Conservation (phyloP, 2,113 vertebrate species). For the Salvelinus namaycush region DNA sequence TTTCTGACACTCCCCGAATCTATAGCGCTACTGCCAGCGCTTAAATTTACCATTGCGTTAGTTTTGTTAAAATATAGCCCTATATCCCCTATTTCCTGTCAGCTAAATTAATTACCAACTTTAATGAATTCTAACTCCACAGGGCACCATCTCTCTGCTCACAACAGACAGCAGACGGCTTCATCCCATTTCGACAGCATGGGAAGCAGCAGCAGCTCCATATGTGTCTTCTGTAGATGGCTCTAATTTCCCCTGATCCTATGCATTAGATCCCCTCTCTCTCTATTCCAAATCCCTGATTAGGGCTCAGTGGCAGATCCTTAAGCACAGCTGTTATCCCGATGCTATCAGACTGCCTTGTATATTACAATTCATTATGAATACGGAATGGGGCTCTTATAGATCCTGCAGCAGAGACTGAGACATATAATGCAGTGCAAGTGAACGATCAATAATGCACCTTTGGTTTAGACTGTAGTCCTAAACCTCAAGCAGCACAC, state of each 20-base stretch:
- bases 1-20: too few relatives aligned
- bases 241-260: conserved; percentile 13
- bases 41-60: too few relatives aligned
- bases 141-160: conserved; percentile 9
- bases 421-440: background rate
- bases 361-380: background rate
- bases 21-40: too few relatives aligned
- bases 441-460: background rate
- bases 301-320: background rate
- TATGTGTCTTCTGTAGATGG: conserved; percentile 12
- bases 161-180: background rate
- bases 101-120: conserved; percentile 7
- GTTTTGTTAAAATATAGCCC: background rate
- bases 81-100: background rate
- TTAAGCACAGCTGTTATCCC: background rate
- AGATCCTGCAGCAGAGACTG: too few relatives aligned
- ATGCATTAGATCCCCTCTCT: conserved; percentile 6
- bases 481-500: too few relatives aligned
- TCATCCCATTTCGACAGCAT: background rate
- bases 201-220: background rate
- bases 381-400: background rate
- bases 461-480: background rate
- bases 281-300: conserved; percentile 22
- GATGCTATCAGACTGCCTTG: background rate
- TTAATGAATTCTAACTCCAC: conserved; percentile 12